Evolutionary conservation across 2,797 vertebrate species (phyloP), one percentile per base, ranked within the genome.

Genomic region (Xenopus petersii): DNA sequence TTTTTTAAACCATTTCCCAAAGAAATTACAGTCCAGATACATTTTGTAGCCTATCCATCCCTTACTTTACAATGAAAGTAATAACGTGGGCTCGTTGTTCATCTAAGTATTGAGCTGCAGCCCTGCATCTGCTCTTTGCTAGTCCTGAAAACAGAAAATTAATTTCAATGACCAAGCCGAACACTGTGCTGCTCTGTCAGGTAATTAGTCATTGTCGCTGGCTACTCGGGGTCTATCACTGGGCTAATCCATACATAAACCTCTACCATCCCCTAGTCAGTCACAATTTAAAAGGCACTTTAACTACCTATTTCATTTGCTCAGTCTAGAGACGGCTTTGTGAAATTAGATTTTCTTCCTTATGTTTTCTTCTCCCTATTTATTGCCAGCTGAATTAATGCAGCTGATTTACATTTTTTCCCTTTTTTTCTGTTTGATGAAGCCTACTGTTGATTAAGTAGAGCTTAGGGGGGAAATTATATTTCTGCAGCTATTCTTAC

Each of bases 151-250:
- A 89, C 86, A 91, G 91, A 93, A 79, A 88, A 93, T 93, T 94
- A 93, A 94, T 94, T 92, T 94, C 91, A 92, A 89, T 94, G 94
- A 96, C 93, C 94, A 94, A 94, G 92, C 86, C 85, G 85, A 93
- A 88, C 81, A 89, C 90, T 94, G 92, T 91, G 88, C 88, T 87
- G 88, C 88, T 88, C 85, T 95, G 95, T 94, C 93, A 96, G 92
- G 95, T 92, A 95, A 97, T 96, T 95, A 95, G 94, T 98, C 95
- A 96, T 92, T 86, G 85, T 90, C 91, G 89, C 88, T 80, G 84
- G 87, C 89, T 89, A 89, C 91, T 93, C 91, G 92, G 85, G 86
- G 88, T 88, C 91, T 88, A 93, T 96, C 92, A 91, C 88, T 66
- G 87, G 83, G 89, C 88, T 94, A 95, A 97, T 96, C 95, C 92